Evolutionary conservation across 2,797 vertebrate genomes (phyloP).

Genomic region (Myotis vivesi): DNA sequence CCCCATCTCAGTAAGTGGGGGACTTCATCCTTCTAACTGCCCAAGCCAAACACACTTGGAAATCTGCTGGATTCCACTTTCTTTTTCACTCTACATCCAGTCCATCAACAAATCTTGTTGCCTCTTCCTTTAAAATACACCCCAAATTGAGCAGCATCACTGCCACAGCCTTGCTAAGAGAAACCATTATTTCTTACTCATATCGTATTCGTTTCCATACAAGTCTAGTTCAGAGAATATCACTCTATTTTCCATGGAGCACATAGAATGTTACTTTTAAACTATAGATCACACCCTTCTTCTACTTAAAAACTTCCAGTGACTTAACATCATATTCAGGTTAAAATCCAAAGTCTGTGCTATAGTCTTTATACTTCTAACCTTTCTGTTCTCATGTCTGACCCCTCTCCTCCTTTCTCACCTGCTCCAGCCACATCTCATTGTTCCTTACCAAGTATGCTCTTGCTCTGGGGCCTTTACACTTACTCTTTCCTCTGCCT

Average conservation of each 20-base stretch:
- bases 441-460: background rate
- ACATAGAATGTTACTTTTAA: background rate
- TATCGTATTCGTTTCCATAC: background rate
- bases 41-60: background rate
- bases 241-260: background rate
- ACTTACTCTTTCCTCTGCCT: background rate
- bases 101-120: background rate
- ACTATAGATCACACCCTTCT: background rate
- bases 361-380: background rate
- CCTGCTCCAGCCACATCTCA: background rate
- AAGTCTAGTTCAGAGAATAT: background rate
- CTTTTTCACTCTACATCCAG: background rate
- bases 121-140: background rate
- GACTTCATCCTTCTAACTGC: background rate
- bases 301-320: background rate
- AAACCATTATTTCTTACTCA: background rate
- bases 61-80: background rate
- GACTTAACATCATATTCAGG: background rate
- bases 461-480: background rate
- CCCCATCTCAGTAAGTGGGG: background rate
- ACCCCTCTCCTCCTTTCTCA: background rate
- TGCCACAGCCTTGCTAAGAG: background rate
- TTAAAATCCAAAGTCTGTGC: background rate
- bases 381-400: background rate
- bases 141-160: background rate